Base-by-base conservation (phyloP, 1,140 invertebrate genomes). In the Euura saliciscinereae region DNA sequence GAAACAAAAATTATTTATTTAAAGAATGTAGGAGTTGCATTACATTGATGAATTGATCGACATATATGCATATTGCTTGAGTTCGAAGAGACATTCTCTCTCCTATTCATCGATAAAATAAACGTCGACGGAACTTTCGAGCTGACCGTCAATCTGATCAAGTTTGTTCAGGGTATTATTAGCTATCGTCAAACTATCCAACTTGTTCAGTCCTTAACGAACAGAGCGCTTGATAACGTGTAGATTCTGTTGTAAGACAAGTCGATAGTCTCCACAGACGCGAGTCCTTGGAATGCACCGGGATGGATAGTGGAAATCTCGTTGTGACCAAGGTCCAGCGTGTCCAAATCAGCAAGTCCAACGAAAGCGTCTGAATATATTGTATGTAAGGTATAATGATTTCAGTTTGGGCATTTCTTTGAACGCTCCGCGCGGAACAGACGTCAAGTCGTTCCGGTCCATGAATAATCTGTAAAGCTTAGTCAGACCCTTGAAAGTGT, bases 381-480 rank as follows among this genome's bases (percentile, higher is more conserved):
- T 1, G 28, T 69, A 3, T 2, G 72, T 44, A 8, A 79, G 73
- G 6, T 71, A 6, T 43, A 79, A 28, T 6, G 44, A 66, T 51
- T 66, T 73, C 43, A 79, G 51, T 6, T 11, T 28, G 11, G 44
- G 13, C 71, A 79, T 43, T 2, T 69, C 70, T 28, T 46, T 71
- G 11, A 79, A 76, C 2, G 70, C 69, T 1, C 8, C 10, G 11
- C 11, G 68, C 0, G 72, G 67, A 2, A 79, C 0, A 7, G 65
- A 13, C 13, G n/a, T 43, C 70, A 79, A 11, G 3, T n/a, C 71
- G 69, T 79, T 79, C 6, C 67, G 2, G n/a, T 77, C 68, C 7
- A 79, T 11, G n/a, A 13, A 72, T n/a, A 79, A 66, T 28, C 28
- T 3, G 59, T n/a, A 70, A 65, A 79, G 10, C 5, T 78, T 73